Evolutionary conservation across 2,113 vertebrate genomes (phyloP).

Genomic region (Thinocorus orbignyianus): DNA sequence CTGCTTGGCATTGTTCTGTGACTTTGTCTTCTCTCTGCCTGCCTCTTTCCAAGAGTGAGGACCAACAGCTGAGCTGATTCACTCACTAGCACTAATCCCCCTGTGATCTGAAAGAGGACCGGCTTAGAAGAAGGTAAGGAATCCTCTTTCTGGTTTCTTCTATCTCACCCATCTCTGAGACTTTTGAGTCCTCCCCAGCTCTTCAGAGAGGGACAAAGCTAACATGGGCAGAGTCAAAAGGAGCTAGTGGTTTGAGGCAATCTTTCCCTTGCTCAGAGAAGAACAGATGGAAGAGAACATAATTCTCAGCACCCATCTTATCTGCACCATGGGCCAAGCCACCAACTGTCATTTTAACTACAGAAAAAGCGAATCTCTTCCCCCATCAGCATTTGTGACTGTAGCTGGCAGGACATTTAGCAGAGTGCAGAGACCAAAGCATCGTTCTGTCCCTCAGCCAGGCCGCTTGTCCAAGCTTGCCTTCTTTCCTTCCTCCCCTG

Average conservation of each 20-base stretch:
- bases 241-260: not conserved
- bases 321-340: not conserved
- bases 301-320: not conserved
- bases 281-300: not conserved
- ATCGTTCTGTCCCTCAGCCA: slow-evolving; percentile 2
- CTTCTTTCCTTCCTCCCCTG: slow-evolving; percentile 39
- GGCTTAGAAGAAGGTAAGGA: not conserved
- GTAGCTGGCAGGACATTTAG: slow-evolving; percentile 17
- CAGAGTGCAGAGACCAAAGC: not conserved
- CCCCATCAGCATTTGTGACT: not conserved
- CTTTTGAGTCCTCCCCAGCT: not conserved
- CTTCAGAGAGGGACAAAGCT: not conserved
- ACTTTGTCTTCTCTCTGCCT: fast-evolving
- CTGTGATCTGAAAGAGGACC: not conserved
- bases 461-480: not conserved
- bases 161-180: not conserved
- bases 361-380: not conserved
- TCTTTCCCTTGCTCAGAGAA: not conserved
- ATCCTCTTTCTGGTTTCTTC: not conserved
- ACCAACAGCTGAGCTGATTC: not conserved
- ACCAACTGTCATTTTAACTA: not conserved
- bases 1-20: not conserved
- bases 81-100: not conserved
- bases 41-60: not conserved
- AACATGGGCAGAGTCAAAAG: not conserved